These are phyloP conservation scores for Meloidogyne chitwoodi DNA, from an alignment of 1,140 invertebrate species.

Conservation along the genomic window DNA sequence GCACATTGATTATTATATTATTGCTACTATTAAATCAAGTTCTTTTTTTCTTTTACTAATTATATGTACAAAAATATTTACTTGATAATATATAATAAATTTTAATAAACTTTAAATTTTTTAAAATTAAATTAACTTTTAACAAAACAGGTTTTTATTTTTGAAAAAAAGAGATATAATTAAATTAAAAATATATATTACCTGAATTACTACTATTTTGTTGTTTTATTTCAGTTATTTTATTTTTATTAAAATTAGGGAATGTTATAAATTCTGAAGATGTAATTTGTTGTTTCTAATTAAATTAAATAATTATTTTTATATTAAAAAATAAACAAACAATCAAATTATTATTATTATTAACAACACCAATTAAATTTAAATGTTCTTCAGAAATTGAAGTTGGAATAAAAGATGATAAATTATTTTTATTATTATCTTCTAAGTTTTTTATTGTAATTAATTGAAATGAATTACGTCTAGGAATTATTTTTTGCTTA, in stretches of 20 bases:
- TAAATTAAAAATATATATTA: too few species aligned
- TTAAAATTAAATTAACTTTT: too few species aligned
- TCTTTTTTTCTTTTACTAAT: too few species aligned
- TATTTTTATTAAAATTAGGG: background rate
- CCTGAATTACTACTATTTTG: too few species aligned
- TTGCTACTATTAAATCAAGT: too few species aligned
- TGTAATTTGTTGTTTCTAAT: background rate
- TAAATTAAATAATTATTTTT: background rate
- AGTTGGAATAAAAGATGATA: background rate
- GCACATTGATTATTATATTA: too few species aligned
- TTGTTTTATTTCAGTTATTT: background rate
- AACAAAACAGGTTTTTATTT: background rate
- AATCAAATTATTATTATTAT: background rate
- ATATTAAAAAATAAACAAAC: background rate
- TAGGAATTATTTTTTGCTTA: background rate
- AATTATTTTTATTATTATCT: background rate
- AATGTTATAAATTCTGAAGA: background rate
- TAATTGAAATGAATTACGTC: conserved; percentile 16
- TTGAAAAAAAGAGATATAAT: background rate
- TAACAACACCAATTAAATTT: background rate
- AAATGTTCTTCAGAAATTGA: conserved; percentile 6
- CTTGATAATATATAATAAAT: too few species aligned
- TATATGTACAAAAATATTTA: too few species aligned
- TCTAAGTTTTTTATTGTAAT: background rate
- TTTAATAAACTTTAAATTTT: too few species aligned